Base-by-base conservation (phyloP, 2,888 invertebrate species). In the Melipona beecheii region DNA sequence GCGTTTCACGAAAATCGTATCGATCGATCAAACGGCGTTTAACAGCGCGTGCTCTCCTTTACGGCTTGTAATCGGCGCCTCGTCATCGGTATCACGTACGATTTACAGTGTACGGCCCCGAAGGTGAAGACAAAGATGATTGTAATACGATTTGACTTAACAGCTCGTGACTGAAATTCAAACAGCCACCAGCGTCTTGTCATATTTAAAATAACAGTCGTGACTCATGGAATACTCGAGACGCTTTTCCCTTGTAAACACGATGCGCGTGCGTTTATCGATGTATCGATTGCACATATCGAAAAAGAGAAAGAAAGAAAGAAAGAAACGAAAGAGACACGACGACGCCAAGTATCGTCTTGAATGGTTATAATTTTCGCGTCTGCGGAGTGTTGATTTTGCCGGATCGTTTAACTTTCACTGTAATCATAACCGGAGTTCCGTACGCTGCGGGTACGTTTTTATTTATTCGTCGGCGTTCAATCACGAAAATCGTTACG, bases 101-200 rank as follows among this genome's bases (percentile, higher is more conserved):
- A 85, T 85, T 83, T 75, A 87, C 83, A 75, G 64, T 68, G 81
- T 58, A 62, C 80, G 62, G 56, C 75, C 43, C 54, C 82, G 81
- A 73, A 78, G 85, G 85, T 60, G 81, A 75, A 52, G 85, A 79
- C 82, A 58, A 72, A 71, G 78, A 64, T 78, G 79, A 84, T 84
- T 70, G 80, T 75, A 85, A 76, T 73, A 76, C 84, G 84, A 78
- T 79, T 78, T 78, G 78, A 81, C 85, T 78, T 73, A 73, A 86
- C 75, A 65, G 64, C 70, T 77, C 89, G 86, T 89, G 89, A 89
- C 87, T 82, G 79, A 84, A 86, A 89, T 87, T 84, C 71, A 89
- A 88, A 89, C 84, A 87, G 78, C 58, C 75, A n/a, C 54, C 24
- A 24, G n/a, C 31, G 60, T 80, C 68, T 73, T 73, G 83, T 83